These are phyloP conservation scores for Drosophila bocqueti DNA, from an alignment of 1,140 invertebrate species.

Conservation along the genomic window DNA sequence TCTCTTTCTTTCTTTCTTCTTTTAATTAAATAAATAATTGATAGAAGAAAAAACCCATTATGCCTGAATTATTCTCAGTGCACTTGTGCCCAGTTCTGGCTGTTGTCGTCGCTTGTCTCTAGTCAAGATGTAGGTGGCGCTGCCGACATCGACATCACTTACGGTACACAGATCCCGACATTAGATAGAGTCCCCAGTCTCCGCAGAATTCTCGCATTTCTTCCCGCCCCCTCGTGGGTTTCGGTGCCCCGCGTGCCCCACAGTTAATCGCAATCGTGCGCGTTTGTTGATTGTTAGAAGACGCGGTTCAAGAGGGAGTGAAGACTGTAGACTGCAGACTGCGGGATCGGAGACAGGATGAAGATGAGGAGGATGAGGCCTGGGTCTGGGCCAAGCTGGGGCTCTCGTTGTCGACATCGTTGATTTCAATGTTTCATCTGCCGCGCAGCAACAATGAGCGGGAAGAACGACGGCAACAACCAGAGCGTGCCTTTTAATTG, in stretches of 20 bases:
- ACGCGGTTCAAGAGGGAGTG: slow-evolving; percentile 10
- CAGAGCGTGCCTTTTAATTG: slow-evolving; percentile 80
- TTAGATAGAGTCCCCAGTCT: slow-evolving; percentile 57
- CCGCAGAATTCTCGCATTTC: slow-evolving; percentile 25
- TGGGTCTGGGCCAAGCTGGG: slow-evolving; percentile 15
- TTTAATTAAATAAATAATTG: no score
- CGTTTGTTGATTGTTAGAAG: slow-evolving; percentile 71
- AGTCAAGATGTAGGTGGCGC: slow-evolving; percentile 73
- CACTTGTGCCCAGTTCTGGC: slow-evolving; percentile 11
- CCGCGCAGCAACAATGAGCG: slow-evolving; percentile 64
- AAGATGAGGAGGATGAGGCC: slow-evolving; percentile 22
- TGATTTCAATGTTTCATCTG: slow-evolving; percentile 80
- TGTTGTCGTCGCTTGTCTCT: slow-evolving; percentile 35
- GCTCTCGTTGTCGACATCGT: slow-evolving; percentile 65
- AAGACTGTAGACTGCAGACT: not conserved
- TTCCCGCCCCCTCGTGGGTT: slow-evolving; percentile 18
- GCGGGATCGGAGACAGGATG: not conserved
- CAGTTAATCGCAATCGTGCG: slow-evolving; percentile 66
- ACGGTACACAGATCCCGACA: slow-evolving; percentile 72
- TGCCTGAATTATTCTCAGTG: slow-evolving; percentile 7
- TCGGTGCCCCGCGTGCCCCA: not conserved
- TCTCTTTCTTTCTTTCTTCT: no score
- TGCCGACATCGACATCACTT: slow-evolving; percentile 77
- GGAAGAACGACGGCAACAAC: slow-evolving; percentile 42
- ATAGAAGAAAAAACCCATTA: not conserved